phyloP scores from a whole-genome alignment of 30 jellyfish, hydroid and myxozoan genomes.

The Nemopilema nomurai region DNA sequence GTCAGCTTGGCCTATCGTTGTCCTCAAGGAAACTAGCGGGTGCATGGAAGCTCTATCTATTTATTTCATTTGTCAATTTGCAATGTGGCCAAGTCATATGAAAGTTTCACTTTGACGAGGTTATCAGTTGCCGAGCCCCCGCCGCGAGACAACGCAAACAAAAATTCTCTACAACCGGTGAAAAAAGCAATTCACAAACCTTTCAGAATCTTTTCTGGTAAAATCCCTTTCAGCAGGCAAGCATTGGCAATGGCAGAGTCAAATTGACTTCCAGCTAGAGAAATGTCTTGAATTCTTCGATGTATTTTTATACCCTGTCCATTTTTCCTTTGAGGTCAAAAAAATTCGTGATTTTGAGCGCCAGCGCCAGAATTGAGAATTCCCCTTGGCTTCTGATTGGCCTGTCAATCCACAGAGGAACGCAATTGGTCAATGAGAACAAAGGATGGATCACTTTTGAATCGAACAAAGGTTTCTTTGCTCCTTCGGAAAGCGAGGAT shows the following conservation, averaged over 20 bases:
- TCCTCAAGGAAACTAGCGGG: too few relatives aligned
- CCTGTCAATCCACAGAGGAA: not conserved
- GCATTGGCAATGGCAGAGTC: not conserved
- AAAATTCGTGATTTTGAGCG: conserved; percentile 30
- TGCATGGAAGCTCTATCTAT: too few relatives aligned
- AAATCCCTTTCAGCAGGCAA: not conserved
- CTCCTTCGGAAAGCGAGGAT: not conserved
- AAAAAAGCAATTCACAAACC: not conserved
- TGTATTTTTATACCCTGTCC: not conserved
- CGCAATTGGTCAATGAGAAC: not conserved
- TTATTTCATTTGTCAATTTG: too few relatives aligned
- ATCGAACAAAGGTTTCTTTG: not conserved
- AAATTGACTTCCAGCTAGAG: not conserved
- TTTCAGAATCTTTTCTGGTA: not conserved
- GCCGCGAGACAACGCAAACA: not conserved
- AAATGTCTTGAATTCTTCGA: not conserved
- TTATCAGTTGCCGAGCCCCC: not conserved
- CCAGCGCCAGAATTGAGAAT: conserved; percentile 35
- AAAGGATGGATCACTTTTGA: not conserved
- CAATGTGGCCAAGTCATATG: too few relatives aligned
- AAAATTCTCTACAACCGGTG: not conserved
- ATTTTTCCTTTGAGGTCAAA: not conserved
- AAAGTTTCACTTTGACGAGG: not conserved
- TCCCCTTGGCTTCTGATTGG: not conserved
- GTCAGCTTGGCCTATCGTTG: too few relatives aligned